Evolutionary conservation across 1,140 invertebrate genomes (phyloP), one percentile per base, ranked within the genome.

Genomic region (Argopecten irradians): DNA sequence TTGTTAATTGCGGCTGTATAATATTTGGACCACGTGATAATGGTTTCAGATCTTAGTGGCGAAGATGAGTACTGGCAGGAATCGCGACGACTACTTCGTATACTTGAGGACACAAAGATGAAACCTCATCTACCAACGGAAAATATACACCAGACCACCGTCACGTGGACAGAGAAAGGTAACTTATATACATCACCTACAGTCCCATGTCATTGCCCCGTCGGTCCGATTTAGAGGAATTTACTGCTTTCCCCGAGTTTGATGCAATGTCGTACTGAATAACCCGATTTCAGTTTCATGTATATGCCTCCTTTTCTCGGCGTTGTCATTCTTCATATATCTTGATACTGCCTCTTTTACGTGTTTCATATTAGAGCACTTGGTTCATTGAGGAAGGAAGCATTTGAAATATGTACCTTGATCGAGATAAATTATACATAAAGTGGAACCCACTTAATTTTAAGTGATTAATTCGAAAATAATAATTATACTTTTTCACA

Each of bases 71-170:
- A 92, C 43, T 86, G 88, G 39, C 84, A 87, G 82, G 88, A 88
- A 87, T 82, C 90, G 8, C 85, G 90, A 34, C 33, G 85, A 11
- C 43, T 92, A 83, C 84, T 92, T 36, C 82, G 46, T 41, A 88
- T 91, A 35, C 36, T 92, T 13, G 90, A 89, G 34, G 91, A 92
- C 8, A 82, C 90, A 39, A 90, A 90, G 84, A 90, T 93, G 86
- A 14, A 82, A n/a, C 85, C 83, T 19, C 34, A 85, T 19, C 83
- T 93, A 9, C 86, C 90, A 16, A 9, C 86, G 14, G 43, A 91
- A 13, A 90, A 92, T 71, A 88, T 92, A 32, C 33, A 88, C 19
- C 28, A 84, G 11, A 92, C 92, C 85, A 46, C 88, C 34, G 87
- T 93, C 35, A 85, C 89, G 5, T 93, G 92, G 92, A 88, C 43